Evolutionary conservation across 1,140 invertebrate genomes (phyloP).

Genomic region (Diuraphis noxia): DNA sequence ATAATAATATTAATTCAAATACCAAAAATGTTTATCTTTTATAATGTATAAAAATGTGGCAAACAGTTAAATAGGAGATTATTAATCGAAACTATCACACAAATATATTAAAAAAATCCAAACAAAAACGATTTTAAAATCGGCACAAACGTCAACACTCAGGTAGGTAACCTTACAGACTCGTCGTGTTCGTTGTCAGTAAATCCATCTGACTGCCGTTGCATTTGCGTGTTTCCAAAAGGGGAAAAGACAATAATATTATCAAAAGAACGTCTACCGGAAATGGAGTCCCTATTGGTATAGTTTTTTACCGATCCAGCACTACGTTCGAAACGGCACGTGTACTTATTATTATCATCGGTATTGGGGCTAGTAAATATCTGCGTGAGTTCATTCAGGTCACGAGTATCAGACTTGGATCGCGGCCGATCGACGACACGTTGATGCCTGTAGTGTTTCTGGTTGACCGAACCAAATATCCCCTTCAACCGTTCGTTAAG

Average conservation of each 20-base stretch:
- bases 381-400: background rate
- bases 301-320: slow-evolving; percentile 19
- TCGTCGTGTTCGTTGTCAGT: background rate
- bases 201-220: background rate
- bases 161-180: slow-evolving; percentile 15
- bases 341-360: background rate
- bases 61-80: background rate
- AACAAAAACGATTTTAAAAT: background rate
- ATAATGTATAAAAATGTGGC: background rate
- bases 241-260: slow-evolving; percentile 12
- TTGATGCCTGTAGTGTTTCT: background rate
- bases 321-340: slow-evolving; percentile 51
- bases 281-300: background rate
- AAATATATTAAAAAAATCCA: background rate
- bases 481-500: background rate
- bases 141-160: background rate
- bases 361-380: background rate
- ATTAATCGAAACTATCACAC: background rate
- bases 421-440: slow-evolving; percentile 15
- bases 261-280: slow-evolving; percentile 41
- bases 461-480: slow-evolving; percentile 20
- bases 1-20: background rate
- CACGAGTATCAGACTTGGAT: slow-evolving; percentile 39
- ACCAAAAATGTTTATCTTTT: background rate
- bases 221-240: background rate